These are phyloP conservation scores for Pygathrix nemaeus DNA, from an alignment of 2,113 vertebrate genomes.

Conservation along the genomic window DNA sequence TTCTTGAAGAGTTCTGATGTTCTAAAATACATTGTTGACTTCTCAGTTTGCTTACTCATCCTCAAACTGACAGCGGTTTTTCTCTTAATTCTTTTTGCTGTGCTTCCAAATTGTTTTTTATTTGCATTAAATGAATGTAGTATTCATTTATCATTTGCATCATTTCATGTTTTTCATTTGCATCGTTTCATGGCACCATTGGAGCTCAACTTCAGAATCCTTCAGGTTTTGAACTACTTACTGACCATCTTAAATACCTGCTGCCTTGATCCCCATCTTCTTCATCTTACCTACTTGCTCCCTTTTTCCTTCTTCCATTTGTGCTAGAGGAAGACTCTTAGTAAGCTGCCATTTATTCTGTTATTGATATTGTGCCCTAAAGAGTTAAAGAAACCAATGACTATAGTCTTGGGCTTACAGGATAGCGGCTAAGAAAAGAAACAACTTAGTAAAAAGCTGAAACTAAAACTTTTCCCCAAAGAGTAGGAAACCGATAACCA, in stretches of 20 bases:
- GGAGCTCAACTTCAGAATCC: constrained; percentile 93
- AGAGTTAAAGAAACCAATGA: too few species aligned
- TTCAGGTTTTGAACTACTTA: constrained; percentile 93
- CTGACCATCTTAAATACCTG: constrained; percentile 93
- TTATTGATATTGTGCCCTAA: too few species aligned
- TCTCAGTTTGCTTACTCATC: constrained; percentile 88
- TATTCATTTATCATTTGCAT: constrained; percentile 89
- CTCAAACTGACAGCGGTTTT: constrained; percentile 90
- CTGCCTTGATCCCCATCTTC: constrained; percentile 92
- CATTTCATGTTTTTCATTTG: constrained; percentile 93
- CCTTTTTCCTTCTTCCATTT: constrained; percentile 93
- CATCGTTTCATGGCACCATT: constrained; percentile 87
- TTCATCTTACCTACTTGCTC: constrained; percentile 94
- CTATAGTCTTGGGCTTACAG: too few species aligned
- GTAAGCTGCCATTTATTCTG: not conserved
- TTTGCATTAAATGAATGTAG: too few species aligned
- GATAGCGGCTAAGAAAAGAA: too few species aligned
- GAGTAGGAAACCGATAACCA: too few species aligned
- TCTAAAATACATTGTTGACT: too few species aligned
- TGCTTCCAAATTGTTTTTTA: too few species aligned
- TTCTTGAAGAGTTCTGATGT: too few species aligned
- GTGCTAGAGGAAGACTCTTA: constrained; percentile 82
- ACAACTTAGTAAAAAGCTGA: too few species aligned
- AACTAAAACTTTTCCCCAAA: too few species aligned
- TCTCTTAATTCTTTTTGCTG: constrained; percentile 85